phyloP scores from a whole-genome alignment of 2,113 vertebrate species.

The Tyto alba region DNA sequence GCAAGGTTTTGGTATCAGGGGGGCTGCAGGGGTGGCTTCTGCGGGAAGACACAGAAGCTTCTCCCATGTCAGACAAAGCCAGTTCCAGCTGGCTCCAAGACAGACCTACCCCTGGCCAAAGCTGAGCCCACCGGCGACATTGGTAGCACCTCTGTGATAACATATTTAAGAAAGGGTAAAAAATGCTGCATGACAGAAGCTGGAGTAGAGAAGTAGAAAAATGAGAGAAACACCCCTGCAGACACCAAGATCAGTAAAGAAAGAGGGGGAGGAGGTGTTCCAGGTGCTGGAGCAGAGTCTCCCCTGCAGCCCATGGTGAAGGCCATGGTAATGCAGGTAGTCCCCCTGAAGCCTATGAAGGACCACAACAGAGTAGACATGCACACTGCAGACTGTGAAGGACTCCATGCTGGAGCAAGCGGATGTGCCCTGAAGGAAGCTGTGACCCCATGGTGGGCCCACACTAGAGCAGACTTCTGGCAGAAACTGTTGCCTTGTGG shows the following conservation, averaged over 20 bases:
- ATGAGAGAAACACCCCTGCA: background rate
- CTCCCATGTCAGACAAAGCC: background rate
- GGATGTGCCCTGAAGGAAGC: background rate
- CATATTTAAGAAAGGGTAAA: background rate
- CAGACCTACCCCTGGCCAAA: background rate
- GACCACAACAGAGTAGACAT: background rate
- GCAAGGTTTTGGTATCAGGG: background rate
- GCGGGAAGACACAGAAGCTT: background rate
- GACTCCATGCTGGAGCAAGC: background rate
- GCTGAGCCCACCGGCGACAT: rapidly evolving
- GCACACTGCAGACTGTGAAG: background rate
- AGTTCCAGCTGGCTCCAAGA: background rate
- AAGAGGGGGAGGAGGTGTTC: background rate
- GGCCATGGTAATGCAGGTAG: background rate
- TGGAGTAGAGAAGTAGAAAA: background rate
- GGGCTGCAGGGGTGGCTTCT: background rate
- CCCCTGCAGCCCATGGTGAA: background rate
- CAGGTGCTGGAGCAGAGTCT: background rate
- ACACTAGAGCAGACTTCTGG: background rate
- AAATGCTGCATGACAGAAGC: background rate
- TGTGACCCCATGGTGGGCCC: background rate
- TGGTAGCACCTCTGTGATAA: background rate
- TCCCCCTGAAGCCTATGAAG: background rate
- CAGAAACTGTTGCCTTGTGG: background rate
- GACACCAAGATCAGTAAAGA: background rate